phyloP scores from a whole-genome alignment of 1,140 invertebrate genomes.

The Ostrea edulis region DNA sequence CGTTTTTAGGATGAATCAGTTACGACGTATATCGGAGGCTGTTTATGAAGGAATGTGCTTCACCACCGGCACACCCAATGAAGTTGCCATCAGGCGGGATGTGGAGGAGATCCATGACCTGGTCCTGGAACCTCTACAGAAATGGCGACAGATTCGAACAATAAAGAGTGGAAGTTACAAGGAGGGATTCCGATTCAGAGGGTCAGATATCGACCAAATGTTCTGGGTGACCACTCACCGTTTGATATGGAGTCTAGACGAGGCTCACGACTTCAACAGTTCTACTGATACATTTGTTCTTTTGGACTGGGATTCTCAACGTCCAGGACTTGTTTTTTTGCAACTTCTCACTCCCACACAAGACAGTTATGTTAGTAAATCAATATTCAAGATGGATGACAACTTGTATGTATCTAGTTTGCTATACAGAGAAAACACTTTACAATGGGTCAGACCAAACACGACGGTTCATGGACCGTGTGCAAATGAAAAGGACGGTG shows the following conservation, averaged over 20 bases:
- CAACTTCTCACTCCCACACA: neutral
- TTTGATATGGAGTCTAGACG: neutral
- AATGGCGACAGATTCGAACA: neutral
- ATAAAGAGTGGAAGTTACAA: neutral
- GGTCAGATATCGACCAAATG: neutral
- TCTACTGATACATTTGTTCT: neutral
- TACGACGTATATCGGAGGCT: neutral
- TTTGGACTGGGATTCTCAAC: neutral
- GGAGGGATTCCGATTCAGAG: neutral
- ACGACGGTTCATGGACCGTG: neutral
- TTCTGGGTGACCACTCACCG: neutral
- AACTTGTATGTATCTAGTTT: neutral
- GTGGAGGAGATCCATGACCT: neutral
- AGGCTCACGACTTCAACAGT: neutral
- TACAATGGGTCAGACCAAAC: neutral
- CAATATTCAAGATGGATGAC: neutral
- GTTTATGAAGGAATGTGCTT: neutral
- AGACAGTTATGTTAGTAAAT: neutral
- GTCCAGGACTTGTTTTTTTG: neutral
- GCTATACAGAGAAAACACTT: neutral
- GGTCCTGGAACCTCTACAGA: neutral
- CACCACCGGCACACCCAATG: neutral
- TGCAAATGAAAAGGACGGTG: neutral
- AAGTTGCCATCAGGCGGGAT: neutral
- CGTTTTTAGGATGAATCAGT: neutral